Conservation (phyloP, 1,140 invertebrate species). For the Hesperophylax magnus region DNA sequence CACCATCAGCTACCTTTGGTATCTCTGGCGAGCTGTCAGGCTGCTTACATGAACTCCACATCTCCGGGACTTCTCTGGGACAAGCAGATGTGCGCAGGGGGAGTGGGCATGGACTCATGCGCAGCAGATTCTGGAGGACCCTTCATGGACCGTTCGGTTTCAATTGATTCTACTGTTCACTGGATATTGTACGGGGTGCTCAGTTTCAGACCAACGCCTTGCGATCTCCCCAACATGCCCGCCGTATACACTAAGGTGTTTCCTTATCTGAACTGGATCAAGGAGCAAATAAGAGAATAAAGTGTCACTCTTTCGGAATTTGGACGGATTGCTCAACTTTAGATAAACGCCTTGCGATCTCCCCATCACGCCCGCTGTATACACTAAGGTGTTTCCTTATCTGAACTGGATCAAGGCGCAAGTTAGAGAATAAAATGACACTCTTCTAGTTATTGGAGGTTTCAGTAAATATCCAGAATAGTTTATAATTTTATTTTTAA, state of each 20-base stretch:
- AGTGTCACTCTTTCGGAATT: not conserved
- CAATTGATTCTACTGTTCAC: not conserved
- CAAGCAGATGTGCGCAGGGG: slow-evolving; percentile 40
- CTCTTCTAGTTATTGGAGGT: too few species aligned
- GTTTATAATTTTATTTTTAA: too few species aligned
- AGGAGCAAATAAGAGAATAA: slow-evolving; percentile 6
- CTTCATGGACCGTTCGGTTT: slow-evolving; percentile 66
- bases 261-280: slow-evolving; percentile 73
- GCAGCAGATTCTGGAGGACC: slow-evolving; percentile 75
- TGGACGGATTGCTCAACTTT: too few species aligned
- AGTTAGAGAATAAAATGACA: too few species aligned
- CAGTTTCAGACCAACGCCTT: slow-evolving; percentile 73
- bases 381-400: too few species aligned
- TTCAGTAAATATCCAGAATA: too few species aligned
- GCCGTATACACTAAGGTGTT: slow-evolving; percentile 76
- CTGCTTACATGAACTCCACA: not conserved
- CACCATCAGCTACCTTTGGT: slow-evolving; percentile 59
- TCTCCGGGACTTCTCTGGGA: slow-evolving; percentile 30
- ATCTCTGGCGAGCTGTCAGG: slow-evolving; percentile 18
- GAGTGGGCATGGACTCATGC: slow-evolving; percentile 38
- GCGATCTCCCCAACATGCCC: slow-evolving; percentile 70
- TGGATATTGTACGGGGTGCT: slow-evolving; percentile 70
- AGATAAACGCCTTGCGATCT: too few species aligned
- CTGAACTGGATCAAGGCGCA: too few species aligned
- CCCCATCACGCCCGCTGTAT: too few species aligned